Conservation (phyloP, 2,113 vertebrate genomes). For the Elgaria multicarinata region DNA sequence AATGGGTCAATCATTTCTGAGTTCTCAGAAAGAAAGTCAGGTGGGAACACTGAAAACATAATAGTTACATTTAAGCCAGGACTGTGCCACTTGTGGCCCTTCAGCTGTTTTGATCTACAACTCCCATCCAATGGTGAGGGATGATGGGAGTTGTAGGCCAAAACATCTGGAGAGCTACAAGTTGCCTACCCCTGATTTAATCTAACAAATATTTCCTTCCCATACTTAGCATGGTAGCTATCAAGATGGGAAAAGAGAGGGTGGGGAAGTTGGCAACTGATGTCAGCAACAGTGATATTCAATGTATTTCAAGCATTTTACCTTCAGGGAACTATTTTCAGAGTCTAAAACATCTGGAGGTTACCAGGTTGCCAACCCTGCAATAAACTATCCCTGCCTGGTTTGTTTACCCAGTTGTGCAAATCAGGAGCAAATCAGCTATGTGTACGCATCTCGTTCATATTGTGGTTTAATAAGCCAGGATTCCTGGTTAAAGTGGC, state of each 20-base stretch:
- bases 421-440: neutral
- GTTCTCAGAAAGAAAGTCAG: neutral
- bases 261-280: neutral
- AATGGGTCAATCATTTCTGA: neutral
- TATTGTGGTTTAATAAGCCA: neutral
- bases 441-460: neutral
- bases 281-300: neutral
- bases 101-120: too few species aligned
- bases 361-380: too few species aligned
- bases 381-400: too few species aligned
- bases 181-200: too few species aligned
- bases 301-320: neutral
- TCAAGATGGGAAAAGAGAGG: neutral
- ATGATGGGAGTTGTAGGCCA: too few species aligned
- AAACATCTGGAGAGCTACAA: too few species aligned
- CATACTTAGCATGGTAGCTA: neutral
- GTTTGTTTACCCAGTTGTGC: neutral
- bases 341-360: too few species aligned
- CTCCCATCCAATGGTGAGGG: too few species aligned
- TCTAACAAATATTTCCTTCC: neutral
- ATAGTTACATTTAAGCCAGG: slow-evolving; percentile 21
- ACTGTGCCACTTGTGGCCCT: too few species aligned
- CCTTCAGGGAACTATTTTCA: neutral
- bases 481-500: neutral
- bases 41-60: slow-evolving; percentile 26